A percentile compares a stretch with the other conserved stretches of the same genome.
These are phyloP conservation scores for Sebastolobus altivelis DNA, from an alignment of 2,797 vertebrate genomes.

Conservation along the genomic window DNA sequence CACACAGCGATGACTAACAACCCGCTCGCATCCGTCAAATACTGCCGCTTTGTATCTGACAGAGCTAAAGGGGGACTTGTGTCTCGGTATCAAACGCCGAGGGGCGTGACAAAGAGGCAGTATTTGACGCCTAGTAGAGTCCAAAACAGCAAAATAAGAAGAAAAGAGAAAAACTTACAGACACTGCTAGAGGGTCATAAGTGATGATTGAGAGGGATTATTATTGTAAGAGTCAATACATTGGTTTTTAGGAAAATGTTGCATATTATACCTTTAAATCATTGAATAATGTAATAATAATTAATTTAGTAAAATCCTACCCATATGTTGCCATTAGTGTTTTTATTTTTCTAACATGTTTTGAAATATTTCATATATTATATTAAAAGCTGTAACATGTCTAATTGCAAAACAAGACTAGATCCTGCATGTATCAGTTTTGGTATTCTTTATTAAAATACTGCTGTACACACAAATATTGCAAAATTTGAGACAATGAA, in stretches of 20 bases:
- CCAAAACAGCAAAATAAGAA: no score
- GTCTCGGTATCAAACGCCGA: no score
- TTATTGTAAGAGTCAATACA: background rate
- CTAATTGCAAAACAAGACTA: background rate
- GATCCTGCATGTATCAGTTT: conserved; percentile 63
- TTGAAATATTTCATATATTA: background rate
- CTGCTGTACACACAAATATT: conserved; percentile 99
- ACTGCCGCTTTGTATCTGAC: no score
- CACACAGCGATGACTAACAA: no score
- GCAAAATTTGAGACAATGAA: conserved; percentile 93
- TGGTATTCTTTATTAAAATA: conserved; percentile 99
- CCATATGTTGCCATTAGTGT: background rate
- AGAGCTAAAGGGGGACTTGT: no score
- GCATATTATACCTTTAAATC: conserved; percentile 2
- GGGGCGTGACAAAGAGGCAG: no score
- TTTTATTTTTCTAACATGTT: background rate
- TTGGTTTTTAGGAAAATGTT: background rate
- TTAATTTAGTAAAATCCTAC: background rate
- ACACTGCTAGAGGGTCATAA: no score
- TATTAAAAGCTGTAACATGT: background rate
- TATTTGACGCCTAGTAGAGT: no score
- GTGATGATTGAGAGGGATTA: no score
- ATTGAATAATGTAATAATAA: background rate
- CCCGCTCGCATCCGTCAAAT: no score
- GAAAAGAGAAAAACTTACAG: no score